A percentile compares a stretch with the other conserved stretches of the same genome.
Conservation (phyloP, 2,113 vertebrate genomes). For the Lepisosteus osseus region DNA sequence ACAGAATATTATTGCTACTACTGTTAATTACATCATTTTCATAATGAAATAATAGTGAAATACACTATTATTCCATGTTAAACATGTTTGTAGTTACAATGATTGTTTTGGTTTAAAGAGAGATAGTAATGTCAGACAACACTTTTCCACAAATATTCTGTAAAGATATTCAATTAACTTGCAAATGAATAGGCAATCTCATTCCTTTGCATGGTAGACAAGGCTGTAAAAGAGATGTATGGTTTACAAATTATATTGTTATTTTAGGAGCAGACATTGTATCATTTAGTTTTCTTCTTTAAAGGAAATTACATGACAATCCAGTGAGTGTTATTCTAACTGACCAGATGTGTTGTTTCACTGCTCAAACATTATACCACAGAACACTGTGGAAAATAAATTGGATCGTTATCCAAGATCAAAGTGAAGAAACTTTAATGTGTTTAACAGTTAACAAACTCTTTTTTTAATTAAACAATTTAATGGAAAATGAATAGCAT, state of each 20-base stretch:
- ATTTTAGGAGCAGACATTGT: background rate
- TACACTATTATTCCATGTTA: background rate
- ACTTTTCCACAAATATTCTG: no score
- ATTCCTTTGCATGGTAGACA: background rate
- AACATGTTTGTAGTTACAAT: no score
- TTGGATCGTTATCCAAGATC: conserved; percentile 46
- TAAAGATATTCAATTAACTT: no score
- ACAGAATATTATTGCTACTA: background rate
- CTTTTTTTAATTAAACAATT: conserved; percentile 50
- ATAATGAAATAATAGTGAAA: background rate
- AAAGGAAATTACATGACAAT: conserved; percentile 22
- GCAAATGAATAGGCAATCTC: no score
- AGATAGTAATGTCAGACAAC: no score
- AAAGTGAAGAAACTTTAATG: conserved; percentile 49
- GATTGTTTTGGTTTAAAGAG: no score
- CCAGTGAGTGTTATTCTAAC: conserved; percentile 34
- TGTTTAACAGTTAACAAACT: conserved; percentile 46
- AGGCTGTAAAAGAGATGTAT: background rate
- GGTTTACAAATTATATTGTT: background rate
- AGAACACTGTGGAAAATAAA: conserved; percentile 35
- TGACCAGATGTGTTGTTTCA: conserved; percentile 51
- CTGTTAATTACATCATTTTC: background rate
- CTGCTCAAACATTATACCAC: conserved; percentile 45
- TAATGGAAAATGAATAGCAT: conserved; percentile 25
- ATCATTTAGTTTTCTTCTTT: conserved; percentile 25